A percentile compares a stretch with the other conserved stretches of the same genome.
Conservation (phyloP, 2,888 invertebrate species). For the Molanna angustata region DNA sequence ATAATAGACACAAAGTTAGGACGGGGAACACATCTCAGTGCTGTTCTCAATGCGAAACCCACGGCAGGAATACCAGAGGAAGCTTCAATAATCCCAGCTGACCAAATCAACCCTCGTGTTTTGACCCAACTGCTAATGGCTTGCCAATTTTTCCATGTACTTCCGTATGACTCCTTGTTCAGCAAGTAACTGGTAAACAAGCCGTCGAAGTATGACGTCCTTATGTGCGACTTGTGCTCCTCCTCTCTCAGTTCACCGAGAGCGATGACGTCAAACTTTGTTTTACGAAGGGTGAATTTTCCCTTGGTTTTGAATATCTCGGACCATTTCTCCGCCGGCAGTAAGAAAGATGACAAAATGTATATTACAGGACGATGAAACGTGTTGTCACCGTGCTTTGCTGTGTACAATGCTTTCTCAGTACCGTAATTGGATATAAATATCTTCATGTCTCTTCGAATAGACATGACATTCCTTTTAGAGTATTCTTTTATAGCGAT, state of each 20-base stretch:
- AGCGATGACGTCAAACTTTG: constrained; percentile 55
- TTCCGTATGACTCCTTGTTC: constrained; percentile 60
- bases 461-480: constrained; percentile 48
- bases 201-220: constrained; percentile 53
- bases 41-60: constrained; percentile 23
- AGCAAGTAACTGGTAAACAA: constrained; percentile 64
- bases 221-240: constrained; percentile 51
- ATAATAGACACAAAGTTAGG: constrained; percentile 26
- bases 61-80: constrained; percentile 21
- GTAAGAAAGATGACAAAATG: constrained; percentile 60
- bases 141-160: constrained; percentile 55
- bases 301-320: constrained; percentile 46
- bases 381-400: constrained; percentile 35
- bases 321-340: constrained; percentile 53
- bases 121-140: constrained; percentile 24
- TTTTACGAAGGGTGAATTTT: constrained; percentile 49
- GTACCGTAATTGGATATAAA: constrained; percentile 48
- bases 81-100: constrained; percentile 26
- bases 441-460: constrained; percentile 44
- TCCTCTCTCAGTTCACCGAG: constrained; percentile 56
- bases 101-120: constrained; percentile 24
- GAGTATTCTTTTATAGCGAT: constrained; percentile 58
- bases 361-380: constrained; percentile 54
- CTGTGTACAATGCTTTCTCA: constrained; percentile 56
- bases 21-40: constrained; percentile 19